phyloP scores from a whole-genome alignment of 2,888 invertebrate genomes.

The Amblyjoppa proteus region DNA sequence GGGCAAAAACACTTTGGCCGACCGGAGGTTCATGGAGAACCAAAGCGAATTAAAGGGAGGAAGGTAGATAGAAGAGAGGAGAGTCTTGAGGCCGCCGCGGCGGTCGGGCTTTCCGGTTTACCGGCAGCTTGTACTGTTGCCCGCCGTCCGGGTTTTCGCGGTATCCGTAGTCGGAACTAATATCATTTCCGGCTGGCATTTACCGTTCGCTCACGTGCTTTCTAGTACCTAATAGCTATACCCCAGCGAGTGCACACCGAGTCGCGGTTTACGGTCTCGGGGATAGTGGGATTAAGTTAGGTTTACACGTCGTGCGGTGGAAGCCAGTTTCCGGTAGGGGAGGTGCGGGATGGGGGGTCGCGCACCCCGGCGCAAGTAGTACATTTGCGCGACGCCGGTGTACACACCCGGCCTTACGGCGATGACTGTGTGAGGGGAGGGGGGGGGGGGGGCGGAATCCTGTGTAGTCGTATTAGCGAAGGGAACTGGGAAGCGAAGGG shows the following conservation, averaged over 20 bases:
- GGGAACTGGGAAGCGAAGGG: slow-evolving; percentile 25
- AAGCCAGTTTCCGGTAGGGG: slow-evolving; percentile 69
- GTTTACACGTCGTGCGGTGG: slow-evolving; percentile 72
- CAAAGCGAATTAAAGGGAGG: slow-evolving; percentile 32
- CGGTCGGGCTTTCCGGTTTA: slow-evolving; percentile 30
- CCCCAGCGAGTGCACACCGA: slow-evolving; percentile 41
- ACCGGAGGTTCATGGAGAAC: slow-evolving; percentile 16
- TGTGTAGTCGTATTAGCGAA: slow-evolving; percentile 15
- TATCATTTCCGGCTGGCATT: slow-evolving; percentile 67
- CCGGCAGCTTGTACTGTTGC: slow-evolving; percentile 33
- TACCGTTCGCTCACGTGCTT: slow-evolving; percentile 57
- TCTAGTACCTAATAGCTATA: slow-evolving; percentile 3
- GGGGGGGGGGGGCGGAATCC: neutral
- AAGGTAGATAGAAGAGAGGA: slow-evolving; percentile 1
- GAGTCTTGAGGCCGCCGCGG: neutral
- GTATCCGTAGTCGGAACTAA: slow-evolving; percentile 68
- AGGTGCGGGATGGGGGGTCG: neutral
- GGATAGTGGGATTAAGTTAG: slow-evolving; percentile 70
- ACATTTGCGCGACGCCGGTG: slow-evolving; percentile 55
- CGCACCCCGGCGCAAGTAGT: slow-evolving; percentile 49
- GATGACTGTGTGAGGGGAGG: neutral
- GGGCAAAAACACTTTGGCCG: slow-evolving; percentile 12
- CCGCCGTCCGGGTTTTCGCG: slow-evolving; percentile 44
- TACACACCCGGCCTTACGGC: slow-evolving; percentile 1
- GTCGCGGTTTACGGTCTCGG: slow-evolving; percentile 63